Evolutionary conservation across 1,140 invertebrate species (phyloP), one percentile per base, ranked within the genome.

Genomic region (Maniola jurtina): DNA sequence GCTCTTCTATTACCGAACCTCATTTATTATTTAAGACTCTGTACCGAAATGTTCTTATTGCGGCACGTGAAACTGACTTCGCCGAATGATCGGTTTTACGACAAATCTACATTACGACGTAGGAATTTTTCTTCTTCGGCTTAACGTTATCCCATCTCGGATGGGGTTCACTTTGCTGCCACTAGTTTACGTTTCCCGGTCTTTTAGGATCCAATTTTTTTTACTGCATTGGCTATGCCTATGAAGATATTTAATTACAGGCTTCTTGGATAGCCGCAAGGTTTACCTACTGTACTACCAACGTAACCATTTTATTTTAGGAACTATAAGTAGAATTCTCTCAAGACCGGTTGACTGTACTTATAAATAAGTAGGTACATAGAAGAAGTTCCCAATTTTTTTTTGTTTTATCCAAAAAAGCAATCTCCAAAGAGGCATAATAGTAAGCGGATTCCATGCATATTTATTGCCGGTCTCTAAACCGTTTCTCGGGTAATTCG

Each of bases 401-500:
- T 25, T 25, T 13, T n/a, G 13, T 83, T 83, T 83, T 82, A 89
- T 85, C 77, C 80, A 63, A 68, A 81, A 86, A 87, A 86, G 83
- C 83, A 85, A 87, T 87, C 83, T 83, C 71, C 72, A 78, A 84
- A 86, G 72, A 82, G 79, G 85, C 74, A 25, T 25, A 88, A 82
- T 79, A 79, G 80, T 79, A 83, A 81, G 82, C 82, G 83, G 83
- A 87, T 88, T 86, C 87, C 81, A 74, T 68, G 84, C 75, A 87
- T 87, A 88, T 89, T 88, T 88, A 85, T 84, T 84, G 75, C 80
- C 79, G 78, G 78, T 81, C 81, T 85, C 79, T 84, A 84, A 88
- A 87, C 86, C 81, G 83, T 84, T 87, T 84, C 79, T 90, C 84
- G 79, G 88, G 83, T 85, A 86, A 90, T 90, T 88, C 85, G 79